phyloP scores from a whole-genome alignment of 2,797 vertebrate genomes.

The Malurus splendens region DNA sequence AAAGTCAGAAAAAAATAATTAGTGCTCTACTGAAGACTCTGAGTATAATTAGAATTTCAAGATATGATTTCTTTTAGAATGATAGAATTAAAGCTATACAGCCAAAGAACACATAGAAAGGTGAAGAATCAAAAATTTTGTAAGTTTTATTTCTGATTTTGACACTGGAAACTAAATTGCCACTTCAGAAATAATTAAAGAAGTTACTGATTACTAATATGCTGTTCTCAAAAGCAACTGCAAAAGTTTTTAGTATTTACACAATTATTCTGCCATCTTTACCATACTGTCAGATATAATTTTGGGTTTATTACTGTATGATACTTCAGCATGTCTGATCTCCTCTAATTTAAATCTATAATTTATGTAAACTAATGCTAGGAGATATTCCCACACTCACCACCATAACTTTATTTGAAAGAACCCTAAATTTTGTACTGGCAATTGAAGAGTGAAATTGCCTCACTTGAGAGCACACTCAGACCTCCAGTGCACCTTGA shows the following conservation, averaged over 20 bases:
- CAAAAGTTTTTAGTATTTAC: neutral
- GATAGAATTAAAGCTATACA: neutral
- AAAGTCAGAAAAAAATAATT: neutral
- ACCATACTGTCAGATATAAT: neutral
- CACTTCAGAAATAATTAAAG: neutral
- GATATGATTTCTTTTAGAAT: neutral
- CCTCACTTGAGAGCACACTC: neutral
- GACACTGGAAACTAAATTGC: neutral
- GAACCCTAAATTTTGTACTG: neutral
- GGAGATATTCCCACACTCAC: neutral
- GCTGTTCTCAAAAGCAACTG: neutral
- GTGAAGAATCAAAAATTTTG: neutral
- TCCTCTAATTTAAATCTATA: neutral
- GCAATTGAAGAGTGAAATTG: neutral
- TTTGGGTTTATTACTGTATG: neutral
- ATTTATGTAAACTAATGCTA: neutral
- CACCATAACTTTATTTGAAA: neutral
- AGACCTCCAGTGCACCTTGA: neutral
- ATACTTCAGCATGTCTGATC: neutral
- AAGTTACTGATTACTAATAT: neutral
- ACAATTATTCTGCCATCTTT: neutral
- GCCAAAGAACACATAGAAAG: neutral
- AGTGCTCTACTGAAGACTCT: neutral
- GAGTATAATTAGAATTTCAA: neutral
- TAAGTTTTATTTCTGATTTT: neutral